These are phyloP conservation scores for Poecilia velifera DNA, from an alignment of 2,797 vertebrate genomes.

Conservation along the genomic window DNA sequence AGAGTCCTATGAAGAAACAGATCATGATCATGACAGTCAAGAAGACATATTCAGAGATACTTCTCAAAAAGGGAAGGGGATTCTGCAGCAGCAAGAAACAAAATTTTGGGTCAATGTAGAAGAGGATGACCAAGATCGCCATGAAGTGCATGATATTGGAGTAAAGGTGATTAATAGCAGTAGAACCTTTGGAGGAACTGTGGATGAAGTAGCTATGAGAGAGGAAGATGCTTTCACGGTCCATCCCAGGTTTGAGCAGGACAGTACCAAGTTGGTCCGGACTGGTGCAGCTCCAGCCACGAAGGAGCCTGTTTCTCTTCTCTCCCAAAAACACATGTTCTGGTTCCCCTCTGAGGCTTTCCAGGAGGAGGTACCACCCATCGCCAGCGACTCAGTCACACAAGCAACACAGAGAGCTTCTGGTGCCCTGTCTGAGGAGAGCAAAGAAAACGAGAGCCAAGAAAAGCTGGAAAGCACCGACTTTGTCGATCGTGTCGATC, in stretches of 20 bases:
- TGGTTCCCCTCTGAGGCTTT: slow-evolving; percentile 90
- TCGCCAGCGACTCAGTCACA: slow-evolving; percentile 66
- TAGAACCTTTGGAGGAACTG: slow-evolving; percentile 39
- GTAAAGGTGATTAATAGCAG: slow-evolving; percentile 29
- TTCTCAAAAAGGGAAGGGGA: slow-evolving; percentile 12
- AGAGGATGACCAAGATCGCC: slow-evolving; percentile 55
- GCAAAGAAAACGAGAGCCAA: slow-evolving; percentile 63
- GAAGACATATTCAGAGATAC: slow-evolving; percentile 60
- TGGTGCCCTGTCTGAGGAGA: slow-evolving; percentile 63
- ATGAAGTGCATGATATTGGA: slow-evolving; percentile 45
- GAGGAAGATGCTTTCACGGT: slow-evolving; percentile 49
- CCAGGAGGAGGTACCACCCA: slow-evolving; percentile 71
- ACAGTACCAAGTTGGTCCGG: slow-evolving; percentile 54
- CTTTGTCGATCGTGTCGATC: slow-evolving; percentile 33
- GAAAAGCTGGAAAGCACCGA: slow-evolving; percentile 52
- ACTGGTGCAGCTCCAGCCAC: slow-evolving; percentile 65
- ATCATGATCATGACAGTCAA: slow-evolving; percentile 44
- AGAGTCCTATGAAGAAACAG: slow-evolving; percentile 75
- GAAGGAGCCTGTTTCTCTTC: slow-evolving; percentile 82
- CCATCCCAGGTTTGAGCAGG: slow-evolving; percentile 53
- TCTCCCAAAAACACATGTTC: slow-evolving; percentile 90
- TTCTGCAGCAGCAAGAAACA: slow-evolving; percentile 41
- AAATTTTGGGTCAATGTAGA: slow-evolving; percentile 30
- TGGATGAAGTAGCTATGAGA: slow-evolving; percentile 24
- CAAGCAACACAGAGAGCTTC: slow-evolving; percentile 76